A percentile compares a stretch with the other conserved stretches of the same genome.
These are phyloP conservation scores for Enteromius anoplus DNA, from an alignment of 2,797 vertebrate species.

Conservation along the genomic window DNA sequence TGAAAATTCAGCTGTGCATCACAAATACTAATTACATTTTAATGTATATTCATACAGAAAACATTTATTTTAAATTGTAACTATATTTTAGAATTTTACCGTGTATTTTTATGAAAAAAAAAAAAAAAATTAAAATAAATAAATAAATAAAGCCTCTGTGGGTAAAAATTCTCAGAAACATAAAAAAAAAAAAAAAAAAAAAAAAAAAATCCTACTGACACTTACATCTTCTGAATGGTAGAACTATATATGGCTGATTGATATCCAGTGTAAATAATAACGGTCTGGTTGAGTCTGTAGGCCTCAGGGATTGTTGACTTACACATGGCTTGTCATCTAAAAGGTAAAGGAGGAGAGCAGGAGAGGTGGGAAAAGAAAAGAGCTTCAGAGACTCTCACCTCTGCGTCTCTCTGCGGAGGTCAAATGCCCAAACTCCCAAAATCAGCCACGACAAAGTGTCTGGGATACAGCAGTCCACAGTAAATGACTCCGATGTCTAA, in stretches of 20 bases:
- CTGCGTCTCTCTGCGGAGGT: not conserved
- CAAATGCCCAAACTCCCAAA: not conserved
- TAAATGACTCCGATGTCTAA: not conserved
- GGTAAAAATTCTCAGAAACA: not conserved
- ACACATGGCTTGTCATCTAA: not conserved
- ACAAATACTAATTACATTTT: not conserved
- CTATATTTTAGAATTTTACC: not conserved
- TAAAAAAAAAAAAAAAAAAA: not conserved
- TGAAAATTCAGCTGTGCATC: not conserved
- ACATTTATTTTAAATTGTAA: not conserved
- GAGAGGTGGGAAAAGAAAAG: constrained; percentile 15
- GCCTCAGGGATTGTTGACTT: not conserved
- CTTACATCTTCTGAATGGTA: not conserved
- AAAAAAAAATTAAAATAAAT: too few species aligned
- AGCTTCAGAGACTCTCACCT: not conserved
- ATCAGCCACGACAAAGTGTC: not conserved
- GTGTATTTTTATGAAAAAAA: not conserved
- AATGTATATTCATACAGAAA: not conserved
- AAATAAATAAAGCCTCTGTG: not conserved
- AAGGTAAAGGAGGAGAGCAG: constrained; percentile 20
- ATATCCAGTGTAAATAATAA: not conserved
- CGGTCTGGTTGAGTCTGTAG: constrained; percentile 61
- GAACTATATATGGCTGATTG: not conserved
- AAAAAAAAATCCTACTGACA: not conserved
- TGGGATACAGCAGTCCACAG: too few species aligned